Evolutionary conservation across 2,888 invertebrate genomes (phyloP).

Genomic region (Xestia ashworthii): DNA sequence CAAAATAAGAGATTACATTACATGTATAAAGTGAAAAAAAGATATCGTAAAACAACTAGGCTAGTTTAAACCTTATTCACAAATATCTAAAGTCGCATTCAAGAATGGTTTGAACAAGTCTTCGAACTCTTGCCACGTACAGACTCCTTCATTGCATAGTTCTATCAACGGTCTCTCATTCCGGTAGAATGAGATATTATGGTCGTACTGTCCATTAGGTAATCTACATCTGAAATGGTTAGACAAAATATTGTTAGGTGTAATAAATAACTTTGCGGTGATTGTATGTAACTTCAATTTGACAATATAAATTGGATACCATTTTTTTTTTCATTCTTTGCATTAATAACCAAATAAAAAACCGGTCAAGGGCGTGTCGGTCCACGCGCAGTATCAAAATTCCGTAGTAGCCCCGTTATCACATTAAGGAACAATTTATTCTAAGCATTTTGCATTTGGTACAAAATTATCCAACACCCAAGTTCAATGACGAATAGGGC

Average conservation of each 20-base stretch:
- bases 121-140: constrained; percentile 83
- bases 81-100: constrained; percentile 73
- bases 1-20: background rate
- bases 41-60: background rate
- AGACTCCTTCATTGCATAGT: constrained; percentile 79
- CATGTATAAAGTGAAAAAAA: background rate
- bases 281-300: background rate
- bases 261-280: background rate
- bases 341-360: background rate
- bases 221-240: constrained; percentile 75
- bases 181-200: constrained; percentile 80
- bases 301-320: background rate
- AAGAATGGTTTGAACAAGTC: constrained; percentile 75
- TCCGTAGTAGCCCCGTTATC: too few relatives aligned
- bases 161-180: constrained; percentile 81
- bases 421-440: too few relatives aligned
- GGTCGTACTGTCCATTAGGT: constrained; percentile 65
- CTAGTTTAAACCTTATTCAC: constrained; percentile 44
- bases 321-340: background rate
- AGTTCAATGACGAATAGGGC: too few relatives aligned
- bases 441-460: too few relatives aligned
- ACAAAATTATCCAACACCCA: too few relatives aligned
- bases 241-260: background rate
- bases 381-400: too few relatives aligned
- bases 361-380: too few relatives aligned